Evolutionary conservation across 2,113 vertebrate genomes (phyloP).

Genomic region (Solea solea): DNA sequence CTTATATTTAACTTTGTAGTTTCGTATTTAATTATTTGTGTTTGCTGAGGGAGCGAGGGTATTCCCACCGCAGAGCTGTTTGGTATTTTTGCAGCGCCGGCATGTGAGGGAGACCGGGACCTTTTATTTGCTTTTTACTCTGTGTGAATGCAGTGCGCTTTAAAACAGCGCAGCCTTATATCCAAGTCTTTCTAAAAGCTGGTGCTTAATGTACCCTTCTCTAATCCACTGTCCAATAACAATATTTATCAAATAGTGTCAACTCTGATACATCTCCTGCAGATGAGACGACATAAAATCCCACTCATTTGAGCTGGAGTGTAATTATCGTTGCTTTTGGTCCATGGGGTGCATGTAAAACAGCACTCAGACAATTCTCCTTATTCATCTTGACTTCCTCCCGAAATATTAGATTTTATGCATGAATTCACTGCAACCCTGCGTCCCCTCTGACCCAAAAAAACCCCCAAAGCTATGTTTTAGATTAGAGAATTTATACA

Average conservation of each 20-base stretch:
- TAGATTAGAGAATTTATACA: not conserved
- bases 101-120: conserved; percentile 40
- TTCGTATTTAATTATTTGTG: conserved; percentile 35
- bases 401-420: conserved; percentile 43
- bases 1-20: conserved; percentile 23
- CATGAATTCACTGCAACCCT: conserved; percentile 15
- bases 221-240: conserved; percentile 52
- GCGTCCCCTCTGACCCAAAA: conserved; percentile 5
- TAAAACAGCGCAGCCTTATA: conserved; percentile 36
- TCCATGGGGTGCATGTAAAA: conserved; percentile 37
- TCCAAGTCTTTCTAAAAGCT: conserved; percentile 47
- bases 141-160: conserved; percentile 21
- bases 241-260: conserved; percentile 27
- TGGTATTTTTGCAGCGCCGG: conserved; percentile 35
- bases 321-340: conserved; percentile 46
- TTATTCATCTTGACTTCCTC: conserved; percentile 51
- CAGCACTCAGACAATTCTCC: conserved; percentile 24
- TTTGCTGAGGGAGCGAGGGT: conserved; percentile 28
- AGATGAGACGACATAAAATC: conserved; percentile 44
- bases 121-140: conserved; percentile 45
- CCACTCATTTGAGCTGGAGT: conserved; percentile 48
- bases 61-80: conserved; percentile 20
- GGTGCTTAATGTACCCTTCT: conserved; percentile 33
- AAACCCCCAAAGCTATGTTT: not conserved
- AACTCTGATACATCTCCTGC: conserved; percentile 32